Evolutionary conservation across 2,113 vertebrate genomes (phyloP).

Genomic region (Plecotus auritus): DNA sequence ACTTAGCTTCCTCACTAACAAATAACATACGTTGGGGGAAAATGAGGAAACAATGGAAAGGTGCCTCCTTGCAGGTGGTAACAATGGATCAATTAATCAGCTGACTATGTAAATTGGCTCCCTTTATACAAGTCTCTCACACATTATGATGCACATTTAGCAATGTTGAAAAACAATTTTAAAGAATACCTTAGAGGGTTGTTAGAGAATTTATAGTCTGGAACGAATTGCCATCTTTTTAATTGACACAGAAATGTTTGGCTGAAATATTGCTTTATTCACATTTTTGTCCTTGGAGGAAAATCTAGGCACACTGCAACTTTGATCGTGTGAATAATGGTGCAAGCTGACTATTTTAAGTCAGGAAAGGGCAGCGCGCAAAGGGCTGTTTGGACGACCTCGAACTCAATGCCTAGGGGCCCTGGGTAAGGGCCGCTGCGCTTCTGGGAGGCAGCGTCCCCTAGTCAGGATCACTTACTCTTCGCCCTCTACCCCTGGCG

Average conservation of each 20-base stretch:
- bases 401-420: neutral
- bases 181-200: slow-evolving; percentile 59
- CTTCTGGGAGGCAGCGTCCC: neutral
- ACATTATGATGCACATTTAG: slow-evolving; percentile 41
- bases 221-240: slow-evolving; percentile 65
- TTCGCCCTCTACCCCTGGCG: neutral
- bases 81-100: slow-evolving; percentile 10
- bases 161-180: slow-evolving; percentile 47
- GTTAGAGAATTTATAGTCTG: slow-evolving; percentile 69
- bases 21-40: slow-evolving; percentile 29
- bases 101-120: slow-evolving; percentile 28
- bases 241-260: slow-evolving; percentile 68
- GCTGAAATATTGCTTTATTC: slow-evolving; percentile 70
- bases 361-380: neutral
- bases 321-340: neutral
- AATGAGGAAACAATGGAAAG: slow-evolving; percentile 43
- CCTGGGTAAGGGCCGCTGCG: neutral
- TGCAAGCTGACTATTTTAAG: slow-evolving; percentile 29
- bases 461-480: neutral
- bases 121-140: slow-evolving; percentile 39
- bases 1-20: slow-evolving; percentile 51
- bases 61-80: slow-evolving; percentile 15
- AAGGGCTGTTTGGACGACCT: neutral
- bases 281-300: slow-evolving; percentile 67
- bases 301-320: slow-evolving; percentile 41